A percentile compares a stretch with the other conserved stretches of the same genome.
These are phyloP conservation scores for Entelurus aequoreus DNA, from an alignment of 2,113 vertebrate genomes.

Conservation along the genomic window DNA sequence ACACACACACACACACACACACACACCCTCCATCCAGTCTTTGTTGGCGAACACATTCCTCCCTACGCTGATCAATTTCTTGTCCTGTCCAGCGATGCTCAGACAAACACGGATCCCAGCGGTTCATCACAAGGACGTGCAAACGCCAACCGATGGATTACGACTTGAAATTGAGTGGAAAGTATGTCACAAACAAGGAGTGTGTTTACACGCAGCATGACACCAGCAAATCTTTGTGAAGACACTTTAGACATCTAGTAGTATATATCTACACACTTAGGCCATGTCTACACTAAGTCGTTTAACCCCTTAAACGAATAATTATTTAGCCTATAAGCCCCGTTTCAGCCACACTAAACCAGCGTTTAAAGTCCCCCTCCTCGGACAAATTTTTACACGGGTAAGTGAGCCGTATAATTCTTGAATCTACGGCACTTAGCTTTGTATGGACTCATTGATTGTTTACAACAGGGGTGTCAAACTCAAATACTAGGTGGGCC, in stretches of 20 bases:
- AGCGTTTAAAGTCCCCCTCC: too few species aligned
- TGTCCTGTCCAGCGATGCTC: constrained; percentile 42
- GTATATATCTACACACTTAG: too few species aligned
- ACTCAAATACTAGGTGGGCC: too few species aligned
- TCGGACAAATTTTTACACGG: too few species aligned
- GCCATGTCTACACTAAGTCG: too few species aligned
- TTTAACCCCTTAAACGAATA: too few species aligned
- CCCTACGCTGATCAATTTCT: constrained; percentile 67
- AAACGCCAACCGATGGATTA: constrained; percentile 7
- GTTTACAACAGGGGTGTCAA: too few species aligned
- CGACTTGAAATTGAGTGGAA: constrained; percentile 5
- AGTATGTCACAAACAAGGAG: constrained; percentile 5
- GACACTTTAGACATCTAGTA: not conserved
- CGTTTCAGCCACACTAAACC: too few species aligned
- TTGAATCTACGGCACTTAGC: too few species aligned
- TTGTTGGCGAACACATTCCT: constrained; percentile 62
- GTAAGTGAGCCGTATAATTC: too few species aligned
- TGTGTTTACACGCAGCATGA: not conserved
- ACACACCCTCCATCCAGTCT: constrained; percentile 60
- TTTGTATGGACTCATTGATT: too few species aligned
- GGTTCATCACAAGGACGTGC: constrained; percentile 10
- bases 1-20: constrained; percentile 43
- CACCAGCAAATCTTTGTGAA: constrained; percentile 6
- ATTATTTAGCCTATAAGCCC: too few species aligned
- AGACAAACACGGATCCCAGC: constrained; percentile 38